phyloP scores from a whole-genome alignment of 2,113 vertebrate genomes.

The Ictalurus punctatus region DNA sequence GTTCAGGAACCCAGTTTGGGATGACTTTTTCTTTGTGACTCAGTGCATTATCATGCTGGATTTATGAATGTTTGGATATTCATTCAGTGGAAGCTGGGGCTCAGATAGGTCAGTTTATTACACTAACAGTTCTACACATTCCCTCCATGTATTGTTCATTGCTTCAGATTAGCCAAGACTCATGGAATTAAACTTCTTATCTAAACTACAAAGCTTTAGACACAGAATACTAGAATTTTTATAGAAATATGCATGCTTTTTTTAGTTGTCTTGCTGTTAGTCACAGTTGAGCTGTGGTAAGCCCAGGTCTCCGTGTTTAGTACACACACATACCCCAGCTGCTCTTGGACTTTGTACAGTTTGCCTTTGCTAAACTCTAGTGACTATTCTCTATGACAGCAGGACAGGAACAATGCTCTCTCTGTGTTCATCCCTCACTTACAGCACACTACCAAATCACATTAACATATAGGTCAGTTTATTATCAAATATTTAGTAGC shows the following conservation, averaged over 20 bases:
- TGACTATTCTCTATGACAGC: conserved; percentile 33
- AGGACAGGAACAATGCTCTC: conserved; percentile 31
- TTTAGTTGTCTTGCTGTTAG: not conserved
- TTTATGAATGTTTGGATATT: not conserved
- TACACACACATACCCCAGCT: not conserved
- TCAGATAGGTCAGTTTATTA: not conserved
- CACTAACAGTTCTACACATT: not conserved
- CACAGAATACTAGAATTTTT: not conserved
- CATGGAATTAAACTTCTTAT: not conserved
- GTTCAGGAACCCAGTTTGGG: no score
- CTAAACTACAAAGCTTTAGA: not conserved
- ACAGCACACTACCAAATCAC: conserved; percentile 50
- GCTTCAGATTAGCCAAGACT: not conserved
- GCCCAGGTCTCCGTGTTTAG: not conserved
- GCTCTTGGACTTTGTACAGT: not conserved
- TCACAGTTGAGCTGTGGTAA: not conserved
- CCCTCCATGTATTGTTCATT: not conserved
- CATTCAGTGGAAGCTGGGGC: not conserved
- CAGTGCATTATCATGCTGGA: no score
- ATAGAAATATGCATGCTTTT: not conserved
- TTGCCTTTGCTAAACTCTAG: conserved; percentile 27
- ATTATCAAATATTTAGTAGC: conserved; percentile 48
- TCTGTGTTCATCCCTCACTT: conserved; percentile 25
- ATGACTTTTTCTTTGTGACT: no score
- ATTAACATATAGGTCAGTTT: conserved; percentile 62